Percentiles rank a stretch among this genome's conserved stretches.
Evolutionary conservation across 2,888 invertebrate species (phyloP).

Genomic region (Ennomos quercinarius): DNA sequence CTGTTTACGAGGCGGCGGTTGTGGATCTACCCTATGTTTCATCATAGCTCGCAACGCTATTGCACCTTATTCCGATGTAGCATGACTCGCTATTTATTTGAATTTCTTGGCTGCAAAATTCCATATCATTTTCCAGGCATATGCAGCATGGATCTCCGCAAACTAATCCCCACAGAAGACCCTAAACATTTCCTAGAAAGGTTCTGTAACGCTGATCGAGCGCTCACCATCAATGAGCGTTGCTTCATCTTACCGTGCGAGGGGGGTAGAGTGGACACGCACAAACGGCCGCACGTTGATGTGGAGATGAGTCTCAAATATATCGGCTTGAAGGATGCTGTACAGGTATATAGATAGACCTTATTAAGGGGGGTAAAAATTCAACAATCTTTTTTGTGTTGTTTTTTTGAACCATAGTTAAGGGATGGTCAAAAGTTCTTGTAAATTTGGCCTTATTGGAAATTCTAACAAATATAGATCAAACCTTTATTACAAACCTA

Average conservation of each 20-base stretch:
- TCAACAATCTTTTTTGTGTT: too few relatives aligned
- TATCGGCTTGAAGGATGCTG: slow-evolving; percentile 50
- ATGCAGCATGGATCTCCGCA: slow-evolving; percentile 81
- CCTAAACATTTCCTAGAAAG: slow-evolving; percentile 63
- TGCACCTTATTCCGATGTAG: too few relatives aligned
- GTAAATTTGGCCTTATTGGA: too few relatives aligned
- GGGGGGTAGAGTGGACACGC: slow-evolving; percentile 23
- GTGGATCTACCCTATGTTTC: too few relatives aligned
- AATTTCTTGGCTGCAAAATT: too few relatives aligned
- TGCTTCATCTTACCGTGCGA: slow-evolving; percentile 69
- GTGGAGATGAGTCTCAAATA: slow-evolving; percentile 80
- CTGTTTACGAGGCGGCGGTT: too few relatives aligned
- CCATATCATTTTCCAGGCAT: slow-evolving; percentile 56
- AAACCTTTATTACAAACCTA: too few relatives aligned
- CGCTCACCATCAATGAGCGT: slow-evolving; percentile 74
- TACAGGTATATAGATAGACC: slow-evolving; percentile 47
- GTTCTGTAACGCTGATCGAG: slow-evolving; percentile 64
- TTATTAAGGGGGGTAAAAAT: slow-evolving; percentile 12
- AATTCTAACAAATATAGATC: too few relatives aligned
- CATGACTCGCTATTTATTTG: too few relatives aligned
- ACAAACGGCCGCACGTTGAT: slow-evolving; percentile 74
- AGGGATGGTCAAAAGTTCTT: too few relatives aligned
- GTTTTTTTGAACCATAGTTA: too few relatives aligned
- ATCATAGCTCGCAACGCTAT: too few relatives aligned
- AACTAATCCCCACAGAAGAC: slow-evolving; percentile 75